These are phyloP conservation scores for Syngnathus floridae DNA, from an alignment of 2,113 vertebrate genomes.

Conservation along the genomic window DNA sequence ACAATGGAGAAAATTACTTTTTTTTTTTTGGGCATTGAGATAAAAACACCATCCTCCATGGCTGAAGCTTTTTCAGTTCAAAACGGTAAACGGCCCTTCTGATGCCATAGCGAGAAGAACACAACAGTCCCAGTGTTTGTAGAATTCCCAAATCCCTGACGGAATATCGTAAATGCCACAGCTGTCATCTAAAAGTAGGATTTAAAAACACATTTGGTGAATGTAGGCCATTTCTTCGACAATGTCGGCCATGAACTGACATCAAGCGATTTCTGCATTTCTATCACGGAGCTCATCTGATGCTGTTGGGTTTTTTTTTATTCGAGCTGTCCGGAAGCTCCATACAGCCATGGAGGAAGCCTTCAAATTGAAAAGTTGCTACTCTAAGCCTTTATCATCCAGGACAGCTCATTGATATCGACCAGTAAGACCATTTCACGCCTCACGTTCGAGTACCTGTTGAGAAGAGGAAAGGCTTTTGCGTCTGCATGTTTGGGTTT, in stretches of 20 bases:
- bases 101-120: background rate
- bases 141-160: background rate
- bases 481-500: background rate
- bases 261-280: background rate
- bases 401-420: conserved; percentile 38
- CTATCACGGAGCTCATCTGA: background rate
- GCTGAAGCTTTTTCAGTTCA: background rate
- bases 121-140: background rate
- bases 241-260: background rate
- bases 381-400: conserved; percentile 29
- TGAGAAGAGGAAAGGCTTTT: conserved; percentile 7
- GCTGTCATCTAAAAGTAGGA: conserved; percentile 2
- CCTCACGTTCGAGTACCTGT: conserved; percentile 25
- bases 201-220: background rate
- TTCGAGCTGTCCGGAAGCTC: conserved; percentile 27
- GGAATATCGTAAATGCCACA: conserved; percentile 2
- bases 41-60: too few relatives aligned
- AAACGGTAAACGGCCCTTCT: background rate
- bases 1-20: too few relatives aligned
- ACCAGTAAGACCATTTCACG: conserved; percentile 28
- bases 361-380: conserved; percentile 28
- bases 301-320: conserved; percentile 48
- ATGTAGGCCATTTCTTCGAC: background rate
- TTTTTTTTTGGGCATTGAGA: too few relatives aligned
- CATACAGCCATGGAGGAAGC: conserved; percentile 20